Evolutionary conservation across 2,888 invertebrate genomes (phyloP), one percentile per base, ranked within the genome.

Genomic region (Ormyrus rosae): DNA sequence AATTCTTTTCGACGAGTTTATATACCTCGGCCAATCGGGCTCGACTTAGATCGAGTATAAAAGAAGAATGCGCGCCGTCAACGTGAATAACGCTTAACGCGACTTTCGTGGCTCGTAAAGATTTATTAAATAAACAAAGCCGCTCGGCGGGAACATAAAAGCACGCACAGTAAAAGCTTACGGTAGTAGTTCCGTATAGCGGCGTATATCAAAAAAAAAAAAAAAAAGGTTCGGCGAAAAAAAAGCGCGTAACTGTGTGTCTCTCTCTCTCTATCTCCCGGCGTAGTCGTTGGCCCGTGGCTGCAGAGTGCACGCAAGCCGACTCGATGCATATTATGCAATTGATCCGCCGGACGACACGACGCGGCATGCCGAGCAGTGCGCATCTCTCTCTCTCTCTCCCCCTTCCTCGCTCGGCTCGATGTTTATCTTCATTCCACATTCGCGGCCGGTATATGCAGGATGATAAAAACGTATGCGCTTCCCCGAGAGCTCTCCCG

Each of bases 351-450:
- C 13, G 46, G 69, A 69, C 46, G 55, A 19, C 48, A 6, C 58
- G 8, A 13, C 6, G 4, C 13, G 50, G 10, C 50, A n/a, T 19
- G 19, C 19, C 19, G 19, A 2, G 46, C 55, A 56, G 45, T 46
- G 6, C 45, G 55, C 56, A 46, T 19, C 69, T 34, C 6, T 34
- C 6, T 7, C 51, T 19, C 19, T 63, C 63, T 45, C 11, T 45
- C 50, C 11, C 11, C 7, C 56, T 19, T 19, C 19, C 19, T 19
- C 19, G 19, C 19, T 19, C 19, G 19, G 19, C 19, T 10, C 63
- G 72, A 72, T 72, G 63, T 55, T 61, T 72, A 72, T 72, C 72
- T 63, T 61, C 72, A 63, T 72, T 45, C 13, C 64, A 46, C 45
- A 48, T 71, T 71, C 51, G 61, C 61, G 45, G 34, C 67, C 68